These are phyloP conservation scores for Solenodon paradoxus DNA, from an alignment of 2,113 vertebrate species.

Conservation along the genomic window DNA sequence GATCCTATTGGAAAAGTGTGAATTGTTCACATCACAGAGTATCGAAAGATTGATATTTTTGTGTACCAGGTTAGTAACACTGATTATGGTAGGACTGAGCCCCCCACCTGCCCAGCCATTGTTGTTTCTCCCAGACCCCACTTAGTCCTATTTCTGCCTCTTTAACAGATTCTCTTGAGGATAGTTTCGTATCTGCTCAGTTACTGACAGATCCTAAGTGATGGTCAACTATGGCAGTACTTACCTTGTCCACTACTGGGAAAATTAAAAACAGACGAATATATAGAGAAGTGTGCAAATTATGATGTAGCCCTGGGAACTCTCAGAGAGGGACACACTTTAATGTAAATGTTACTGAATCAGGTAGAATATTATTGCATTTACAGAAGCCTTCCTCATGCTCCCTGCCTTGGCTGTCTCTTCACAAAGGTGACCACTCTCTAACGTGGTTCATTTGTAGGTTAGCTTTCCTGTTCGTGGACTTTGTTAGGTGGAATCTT, in stretches of 20 bases:
- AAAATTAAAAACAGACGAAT: background rate
- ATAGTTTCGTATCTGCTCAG: background rate
- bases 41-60: background rate
- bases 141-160: background rate
- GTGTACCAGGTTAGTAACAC: too few relatives aligned
- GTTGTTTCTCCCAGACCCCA: too few relatives aligned
- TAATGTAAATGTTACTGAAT: too few relatives aligned
- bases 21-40: background rate
- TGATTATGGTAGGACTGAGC: background rate
- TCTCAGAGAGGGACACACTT: background rate
- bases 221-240: background rate
- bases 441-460: background rate
- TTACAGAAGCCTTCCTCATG: too few relatives aligned
- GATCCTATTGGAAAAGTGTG: background rate
- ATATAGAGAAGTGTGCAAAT: background rate
- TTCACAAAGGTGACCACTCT: background rate
- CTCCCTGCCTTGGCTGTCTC: accelerated
- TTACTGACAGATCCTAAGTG: background rate
- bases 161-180: background rate
- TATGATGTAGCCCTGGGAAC: background rate
- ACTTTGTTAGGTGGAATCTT: background rate
- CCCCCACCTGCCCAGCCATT: accelerated
- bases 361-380: background rate
- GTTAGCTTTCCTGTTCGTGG: background rate
- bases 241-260: background rate